These are phyloP conservation scores for Myiagra hebetior DNA, from an alignment of 2,113 vertebrate genomes.

Conservation along the genomic window DNA sequence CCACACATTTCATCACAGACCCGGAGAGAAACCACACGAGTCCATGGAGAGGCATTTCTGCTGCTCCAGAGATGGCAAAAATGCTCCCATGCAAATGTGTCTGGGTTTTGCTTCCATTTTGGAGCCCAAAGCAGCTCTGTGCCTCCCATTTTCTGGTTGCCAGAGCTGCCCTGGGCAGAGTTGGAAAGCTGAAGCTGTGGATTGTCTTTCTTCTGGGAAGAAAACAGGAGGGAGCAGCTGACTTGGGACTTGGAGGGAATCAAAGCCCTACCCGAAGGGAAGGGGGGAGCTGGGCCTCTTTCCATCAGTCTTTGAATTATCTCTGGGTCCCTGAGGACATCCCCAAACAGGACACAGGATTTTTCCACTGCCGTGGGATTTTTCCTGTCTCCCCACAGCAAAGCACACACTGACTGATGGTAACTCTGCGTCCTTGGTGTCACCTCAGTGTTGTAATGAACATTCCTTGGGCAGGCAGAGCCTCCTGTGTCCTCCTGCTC, in stretches of 20 bases:
- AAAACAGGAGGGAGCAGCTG: neutral
- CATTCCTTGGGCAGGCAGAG: neutral
- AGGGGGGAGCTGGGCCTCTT: neutral
- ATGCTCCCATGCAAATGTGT: neutral
- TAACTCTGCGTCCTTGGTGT: neutral
- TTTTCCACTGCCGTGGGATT: neutral
- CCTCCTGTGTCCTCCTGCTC: neutral
- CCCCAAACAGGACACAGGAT: fast-evolving
- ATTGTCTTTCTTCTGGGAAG: constrained; percentile 12
- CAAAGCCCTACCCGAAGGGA: neutral
- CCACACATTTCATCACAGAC: constrained; percentile 36
- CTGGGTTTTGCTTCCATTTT: neutral
- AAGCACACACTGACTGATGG: neutral
- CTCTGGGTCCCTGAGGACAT: neutral
- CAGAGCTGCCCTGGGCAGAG: neutral
- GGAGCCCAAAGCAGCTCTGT: neutral
- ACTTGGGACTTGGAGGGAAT: neutral
- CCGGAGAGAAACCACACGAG: neutral
- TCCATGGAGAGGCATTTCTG: neutral
- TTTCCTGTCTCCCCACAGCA: neutral
- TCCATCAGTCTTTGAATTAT: neutral
- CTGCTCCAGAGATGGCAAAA: neutral
- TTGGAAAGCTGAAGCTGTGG: neutral
- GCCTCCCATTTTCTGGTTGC: neutral
- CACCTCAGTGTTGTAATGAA: neutral